Base-by-base conservation (phyloP, 2,888 invertebrate genomes). In the Mycalesis mineus region DNA sequence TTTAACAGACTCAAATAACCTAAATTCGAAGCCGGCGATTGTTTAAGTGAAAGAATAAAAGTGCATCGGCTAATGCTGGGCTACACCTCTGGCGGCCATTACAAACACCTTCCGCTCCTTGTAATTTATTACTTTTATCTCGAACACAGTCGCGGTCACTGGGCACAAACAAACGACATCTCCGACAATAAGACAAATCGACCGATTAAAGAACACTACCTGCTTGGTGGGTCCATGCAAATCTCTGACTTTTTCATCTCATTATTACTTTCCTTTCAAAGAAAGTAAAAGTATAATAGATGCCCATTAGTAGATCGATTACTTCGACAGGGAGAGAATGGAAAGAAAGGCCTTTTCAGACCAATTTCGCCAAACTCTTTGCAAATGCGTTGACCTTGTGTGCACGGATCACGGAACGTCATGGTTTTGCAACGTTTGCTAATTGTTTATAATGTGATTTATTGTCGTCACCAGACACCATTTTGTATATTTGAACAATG, bases 111-210 rank as follows among this genome's bases (percentile, higher is more conserved):
- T 85, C 88, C 82, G 88, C 84, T 84, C 80, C 76, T 69, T 69
- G 77, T 84, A 81, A 89, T 88, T 88, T 89, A 89, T 89, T 80
- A 77, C 79, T 82, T 84, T 88, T 88, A 89, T 88, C 88, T 88
- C 80, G 79, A 75, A 77, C 81, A 81, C 73, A 77, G 84, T 80
- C 80, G 85, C 84, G 88, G 87, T 84, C 82, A 81, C 75, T 77
- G 86, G 77, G 74, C 82, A 85, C 84, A 84, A 85, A 86, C 83
- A 87, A 81, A 86, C 80, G 82, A 84, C 85, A 80, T 80, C 78
- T 79, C 82, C 74, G 83, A 86, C 84, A 86, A 85, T 82, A 84
- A 88, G 88, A 89, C 89, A 88, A 88, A 89, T 88, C 82, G 84
- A 70, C 77, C 84, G 88, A 88, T 88, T 88, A 87, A 81, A 65